Conservation (phyloP, 2,888 invertebrate species). For the Lampropteryx suffumata region DNA sequence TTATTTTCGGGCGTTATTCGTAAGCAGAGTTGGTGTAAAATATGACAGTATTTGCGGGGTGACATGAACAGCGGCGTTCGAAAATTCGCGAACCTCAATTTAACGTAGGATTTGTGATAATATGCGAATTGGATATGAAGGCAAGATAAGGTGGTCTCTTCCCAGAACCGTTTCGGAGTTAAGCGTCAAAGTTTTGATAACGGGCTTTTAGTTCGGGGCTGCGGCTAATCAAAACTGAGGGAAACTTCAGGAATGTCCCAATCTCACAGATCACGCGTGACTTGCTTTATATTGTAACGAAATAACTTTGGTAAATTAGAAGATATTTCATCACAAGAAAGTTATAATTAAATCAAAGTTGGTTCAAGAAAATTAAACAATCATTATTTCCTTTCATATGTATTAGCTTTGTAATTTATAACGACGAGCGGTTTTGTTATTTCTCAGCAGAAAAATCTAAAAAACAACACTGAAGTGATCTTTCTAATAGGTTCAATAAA, state of each 20-base stretch:
- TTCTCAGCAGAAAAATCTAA: no score
- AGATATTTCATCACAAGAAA: conserved; percentile 8
- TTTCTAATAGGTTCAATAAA: no score
- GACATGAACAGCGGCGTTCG: conserved; percentile 53
- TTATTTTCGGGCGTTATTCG: conserved; percentile 34
- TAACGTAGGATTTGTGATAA: conserved; percentile 65
- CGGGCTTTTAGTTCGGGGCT: conserved; percentile 50
- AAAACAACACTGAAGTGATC: no score
- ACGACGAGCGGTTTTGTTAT: no score
- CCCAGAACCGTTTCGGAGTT: conserved; percentile 47
- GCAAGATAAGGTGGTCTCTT: conserved; percentile 53
- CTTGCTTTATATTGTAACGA: conserved; percentile 29
- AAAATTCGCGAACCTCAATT: conserved; percentile 56
- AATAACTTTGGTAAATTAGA: conserved; percentile 19
- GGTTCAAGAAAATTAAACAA: neutral
- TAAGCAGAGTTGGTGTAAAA: conserved; percentile 44
- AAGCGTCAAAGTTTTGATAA: conserved; percentile 69
- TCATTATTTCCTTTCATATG: neutral
- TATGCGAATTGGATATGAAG: conserved; percentile 60
- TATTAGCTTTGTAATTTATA: no score
- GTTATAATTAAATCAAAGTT: conserved; percentile 5
- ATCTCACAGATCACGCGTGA: conserved; percentile 55
- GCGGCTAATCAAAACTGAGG: conserved; percentile 53
- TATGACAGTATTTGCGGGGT: conserved; percentile 57
- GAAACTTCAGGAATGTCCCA: conserved; percentile 59